Conservation (phyloP, 2,888 invertebrate genomes). For the Caenorhabditis sinica region DNA sequence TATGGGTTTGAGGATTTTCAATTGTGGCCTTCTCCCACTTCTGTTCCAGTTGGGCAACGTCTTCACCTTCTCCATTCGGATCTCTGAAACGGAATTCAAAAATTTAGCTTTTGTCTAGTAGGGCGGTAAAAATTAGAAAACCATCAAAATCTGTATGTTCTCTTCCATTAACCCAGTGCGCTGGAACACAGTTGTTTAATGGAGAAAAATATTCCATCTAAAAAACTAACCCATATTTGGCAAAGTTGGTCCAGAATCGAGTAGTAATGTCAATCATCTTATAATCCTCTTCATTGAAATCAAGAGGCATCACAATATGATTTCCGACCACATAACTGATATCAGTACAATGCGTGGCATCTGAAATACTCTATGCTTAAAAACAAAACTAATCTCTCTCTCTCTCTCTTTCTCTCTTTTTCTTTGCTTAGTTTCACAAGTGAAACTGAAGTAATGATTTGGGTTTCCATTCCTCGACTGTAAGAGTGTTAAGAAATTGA, state of each 20-base stretch:
- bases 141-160: too few species aligned
- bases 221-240: conserved; percentile 77
- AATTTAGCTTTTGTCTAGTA: conserved; percentile 2
- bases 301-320: conserved; percentile 75
- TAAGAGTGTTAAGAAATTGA: too few species aligned
- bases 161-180: too few species aligned
- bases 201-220: too few species aligned
- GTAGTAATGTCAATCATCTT: conserved; percentile 76
- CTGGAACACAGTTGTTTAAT: background rate
- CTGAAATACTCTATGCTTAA: conserved; percentile 60
- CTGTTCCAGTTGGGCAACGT: conserved; percentile 11
- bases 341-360: conserved; percentile 80
- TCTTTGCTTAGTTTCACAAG: too few species aligned
- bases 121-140: too few species aligned
- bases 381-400: background rate
- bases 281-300: conserved; percentile 74
- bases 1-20: conserved; percentile 61
- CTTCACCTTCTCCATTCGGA: conserved; percentile 65
- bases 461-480: too few species aligned
- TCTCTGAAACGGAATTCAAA: conserved; percentile 47
- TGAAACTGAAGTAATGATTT: too few species aligned
- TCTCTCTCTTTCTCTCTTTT: too few species aligned
- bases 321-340: conserved; percentile 79
- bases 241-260: conserved; percentile 77
- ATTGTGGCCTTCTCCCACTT: conserved; percentile 62